phyloP scores from a whole-genome alignment of 2,797 vertebrate genomes.

The Alfaro cultratus region DNA sequence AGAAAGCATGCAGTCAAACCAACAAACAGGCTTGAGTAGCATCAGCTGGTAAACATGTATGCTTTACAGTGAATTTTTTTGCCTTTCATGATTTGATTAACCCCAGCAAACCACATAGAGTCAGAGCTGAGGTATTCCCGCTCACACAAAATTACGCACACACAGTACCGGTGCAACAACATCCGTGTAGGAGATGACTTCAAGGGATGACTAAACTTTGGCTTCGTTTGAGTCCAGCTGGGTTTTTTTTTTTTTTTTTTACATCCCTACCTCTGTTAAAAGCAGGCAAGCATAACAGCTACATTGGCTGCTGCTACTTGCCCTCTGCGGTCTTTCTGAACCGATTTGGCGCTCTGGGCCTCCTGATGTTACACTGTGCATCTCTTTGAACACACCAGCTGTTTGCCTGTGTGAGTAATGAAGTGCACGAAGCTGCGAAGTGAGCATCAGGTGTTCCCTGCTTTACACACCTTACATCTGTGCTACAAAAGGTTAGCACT shows the following conservation, averaged over 20 bases:
- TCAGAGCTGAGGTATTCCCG: slow-evolving; percentile 34
- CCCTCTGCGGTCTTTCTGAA: slow-evolving; percentile 66
- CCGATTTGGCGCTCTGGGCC: slow-evolving; percentile 36
- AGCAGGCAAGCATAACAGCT: slow-evolving; percentile 58
- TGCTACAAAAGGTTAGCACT: slow-evolving; percentile 12
- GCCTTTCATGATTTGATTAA: slow-evolving; percentile 57
- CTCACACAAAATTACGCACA: slow-evolving; percentile 11
- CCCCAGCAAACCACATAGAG: slow-evolving; percentile 47
- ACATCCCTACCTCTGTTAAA: slow-evolving; percentile 53
- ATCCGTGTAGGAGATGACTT: slow-evolving; percentile 78
- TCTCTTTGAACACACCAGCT: slow-evolving; percentile 76
- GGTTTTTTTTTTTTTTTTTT: slow-evolving; percentile 24
- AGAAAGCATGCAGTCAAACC: slow-evolving; percentile 58
- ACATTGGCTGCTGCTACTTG: slow-evolving; percentile 58
- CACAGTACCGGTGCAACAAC: slow-evolving; percentile 62
- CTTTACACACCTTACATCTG: slow-evolving; percentile 56
- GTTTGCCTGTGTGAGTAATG: slow-evolving; percentile 70
- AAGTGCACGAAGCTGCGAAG: slow-evolving; percentile 32
- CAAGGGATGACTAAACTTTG: slow-evolving; percentile 76
- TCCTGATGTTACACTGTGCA: slow-evolving; percentile 59
- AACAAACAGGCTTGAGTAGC: slow-evolving; percentile 36
- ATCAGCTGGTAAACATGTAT: slow-evolving; percentile 49
- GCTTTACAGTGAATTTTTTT: slow-evolving; percentile 51
- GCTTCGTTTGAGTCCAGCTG: slow-evolving; percentile 76
- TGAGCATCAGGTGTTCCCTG: slow-evolving; percentile 64